Evolutionary conservation across 37 sponge, comb jelly and placozoan species (phyloP).

Genomic region (Geodia barretti): DNA sequence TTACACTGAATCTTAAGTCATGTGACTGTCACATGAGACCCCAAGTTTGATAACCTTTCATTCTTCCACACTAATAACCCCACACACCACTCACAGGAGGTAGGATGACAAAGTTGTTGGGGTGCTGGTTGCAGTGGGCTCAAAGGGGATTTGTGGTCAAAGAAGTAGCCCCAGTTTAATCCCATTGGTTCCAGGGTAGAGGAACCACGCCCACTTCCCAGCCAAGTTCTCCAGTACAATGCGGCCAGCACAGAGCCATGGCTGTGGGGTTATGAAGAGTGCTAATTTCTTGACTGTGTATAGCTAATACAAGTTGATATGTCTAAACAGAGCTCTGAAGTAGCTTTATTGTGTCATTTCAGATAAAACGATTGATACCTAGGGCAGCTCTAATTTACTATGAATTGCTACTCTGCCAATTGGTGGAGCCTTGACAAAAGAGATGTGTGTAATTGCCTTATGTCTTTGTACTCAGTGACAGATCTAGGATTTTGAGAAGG

Average conservation of each 20-base stretch:
- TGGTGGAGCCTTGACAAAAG: too few species aligned
- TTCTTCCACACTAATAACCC: not conserved
- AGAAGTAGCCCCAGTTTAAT: conserved; percentile 68
- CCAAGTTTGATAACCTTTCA: too few species aligned
- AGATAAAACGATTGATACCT: too few species aligned
- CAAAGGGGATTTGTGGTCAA: conserved; percentile 60
- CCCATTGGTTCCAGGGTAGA: conserved; percentile 3
- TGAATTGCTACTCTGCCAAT: too few species aligned
- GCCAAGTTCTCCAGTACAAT: conserved; percentile 47
- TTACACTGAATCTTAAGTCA: not conserved
- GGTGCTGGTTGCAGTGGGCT: conserved; percentile 62
- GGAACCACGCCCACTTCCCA: conserved; percentile 32
- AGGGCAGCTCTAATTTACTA: too few species aligned
- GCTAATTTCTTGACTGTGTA: too few species aligned
- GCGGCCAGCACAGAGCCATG: conserved; percentile 5
- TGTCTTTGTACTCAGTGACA: too few species aligned
- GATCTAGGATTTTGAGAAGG: too few species aligned
- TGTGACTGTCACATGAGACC: not conserved
- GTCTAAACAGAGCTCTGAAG: too few species aligned
- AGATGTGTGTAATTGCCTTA: too few species aligned
- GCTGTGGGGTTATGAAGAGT: not conserved
- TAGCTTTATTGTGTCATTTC: not conserved
- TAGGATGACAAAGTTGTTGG: conserved; percentile 41
- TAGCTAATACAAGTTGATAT: too few species aligned
- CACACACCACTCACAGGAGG: conserved; percentile 11